Evolutionary conservation across 2,797 vertebrate genomes (phyloP).

Genomic region (Carcharodon carcharias): DNA sequence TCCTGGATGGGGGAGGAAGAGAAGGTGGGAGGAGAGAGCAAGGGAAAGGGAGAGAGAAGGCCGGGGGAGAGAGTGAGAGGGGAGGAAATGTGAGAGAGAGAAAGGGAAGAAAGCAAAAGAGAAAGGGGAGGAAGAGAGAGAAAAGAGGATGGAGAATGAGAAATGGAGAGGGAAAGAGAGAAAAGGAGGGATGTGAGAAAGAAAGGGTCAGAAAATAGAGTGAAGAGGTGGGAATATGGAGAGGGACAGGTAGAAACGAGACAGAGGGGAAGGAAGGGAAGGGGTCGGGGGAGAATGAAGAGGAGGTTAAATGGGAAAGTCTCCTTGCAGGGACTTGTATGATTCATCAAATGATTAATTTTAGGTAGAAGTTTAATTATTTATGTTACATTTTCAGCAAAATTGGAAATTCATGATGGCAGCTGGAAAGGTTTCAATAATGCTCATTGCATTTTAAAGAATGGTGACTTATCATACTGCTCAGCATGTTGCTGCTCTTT

Average conservation of each 20-base stretch:
- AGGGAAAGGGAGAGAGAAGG: neutral
- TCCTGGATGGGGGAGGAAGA: neutral
- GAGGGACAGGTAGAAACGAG: neutral
- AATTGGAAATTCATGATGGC: neutral
- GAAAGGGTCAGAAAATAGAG: too few species aligned
- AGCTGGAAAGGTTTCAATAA: neutral
- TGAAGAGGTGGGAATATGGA: neutral
- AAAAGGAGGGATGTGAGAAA: neutral
- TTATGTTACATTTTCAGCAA: neutral
- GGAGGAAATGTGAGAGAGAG: neutral
- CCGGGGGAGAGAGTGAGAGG: too few species aligned
- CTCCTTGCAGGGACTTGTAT: neutral
- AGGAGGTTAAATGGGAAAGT: slow-evolving; percentile 31
- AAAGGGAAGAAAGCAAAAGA: slow-evolving; percentile 35
- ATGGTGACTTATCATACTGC: neutral
- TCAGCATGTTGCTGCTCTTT: neutral
- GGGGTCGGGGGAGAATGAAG: slow-evolving; percentile 7
- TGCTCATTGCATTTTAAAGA: neutral
- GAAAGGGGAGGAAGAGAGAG: slow-evolving; percentile 34
- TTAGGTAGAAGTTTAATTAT: neutral
- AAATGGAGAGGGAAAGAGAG: neutral
- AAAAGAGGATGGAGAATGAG: slow-evolving; percentile 39
- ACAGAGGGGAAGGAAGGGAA: slow-evolving; percentile 39
- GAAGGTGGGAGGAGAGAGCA: neutral
- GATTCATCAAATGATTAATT: neutral